A percentile compares a stretch with the other conserved stretches of the same genome.
Evolutionary conservation across 2,113 vertebrate genomes (phyloP).

Genomic region (Cyanoderma ruficeps): DNA sequence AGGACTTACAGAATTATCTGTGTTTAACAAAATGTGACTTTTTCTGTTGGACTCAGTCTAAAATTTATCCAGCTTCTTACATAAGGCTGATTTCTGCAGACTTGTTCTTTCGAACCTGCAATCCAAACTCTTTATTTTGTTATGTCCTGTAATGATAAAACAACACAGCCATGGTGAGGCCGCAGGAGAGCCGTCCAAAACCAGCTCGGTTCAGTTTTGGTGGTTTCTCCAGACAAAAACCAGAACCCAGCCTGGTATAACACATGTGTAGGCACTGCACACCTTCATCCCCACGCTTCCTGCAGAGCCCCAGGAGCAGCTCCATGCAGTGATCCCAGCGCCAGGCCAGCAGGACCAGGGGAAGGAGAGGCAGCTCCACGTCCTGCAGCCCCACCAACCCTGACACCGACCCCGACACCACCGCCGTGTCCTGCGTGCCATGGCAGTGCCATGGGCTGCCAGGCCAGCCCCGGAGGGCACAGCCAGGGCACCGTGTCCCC

Average conservation of each 20-base stretch:
- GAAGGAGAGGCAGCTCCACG: accelerated
- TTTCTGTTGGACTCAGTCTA: background rate
- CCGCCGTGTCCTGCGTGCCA: accelerated
- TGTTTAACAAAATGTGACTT: background rate
- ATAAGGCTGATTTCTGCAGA: background rate
- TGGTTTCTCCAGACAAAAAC: background rate
- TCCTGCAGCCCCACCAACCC: accelerated
- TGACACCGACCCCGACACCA: accelerated
- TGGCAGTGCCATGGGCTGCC: background rate
- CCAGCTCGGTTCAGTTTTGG: background rate
- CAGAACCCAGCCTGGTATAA: background rate
- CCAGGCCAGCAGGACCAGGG: accelerated
- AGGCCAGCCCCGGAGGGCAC: background rate
- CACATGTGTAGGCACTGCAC: accelerated
- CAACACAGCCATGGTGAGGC: accelerated
- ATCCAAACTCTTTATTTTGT: background rate
- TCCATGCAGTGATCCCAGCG: accelerated
- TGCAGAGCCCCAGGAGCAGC: background rate
- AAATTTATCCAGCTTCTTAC: background rate
- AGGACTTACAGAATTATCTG: background rate
- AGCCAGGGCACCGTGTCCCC: background rate
- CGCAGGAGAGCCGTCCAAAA: background rate
- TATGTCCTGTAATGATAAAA: background rate
- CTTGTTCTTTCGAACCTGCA: background rate
- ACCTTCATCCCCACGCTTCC: accelerated